phyloP scores from a whole-genome alignment of 2,113 vertebrate species.

The Nesogale talazaci region DNA sequence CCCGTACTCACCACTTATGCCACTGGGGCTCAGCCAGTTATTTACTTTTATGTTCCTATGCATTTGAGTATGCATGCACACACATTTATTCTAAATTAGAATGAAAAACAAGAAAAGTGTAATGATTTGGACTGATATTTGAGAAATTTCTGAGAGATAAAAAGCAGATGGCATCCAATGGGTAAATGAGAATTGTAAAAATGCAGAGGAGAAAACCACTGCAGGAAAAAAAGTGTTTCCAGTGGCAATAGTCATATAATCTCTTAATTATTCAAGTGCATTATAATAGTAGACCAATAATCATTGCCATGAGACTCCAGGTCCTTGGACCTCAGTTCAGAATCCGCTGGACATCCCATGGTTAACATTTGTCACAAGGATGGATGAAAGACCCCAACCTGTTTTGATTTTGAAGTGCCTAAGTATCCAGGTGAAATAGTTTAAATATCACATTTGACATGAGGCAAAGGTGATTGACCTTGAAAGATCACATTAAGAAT shows the following conservation, averaged over 20 bases:
- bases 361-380: not conserved
- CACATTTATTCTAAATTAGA: conserved; percentile 33
- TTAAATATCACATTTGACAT: not conserved
- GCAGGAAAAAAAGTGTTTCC: not conserved
- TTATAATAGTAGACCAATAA: not conserved
- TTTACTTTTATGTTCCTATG: no score
- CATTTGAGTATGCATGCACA: no score
- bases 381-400: not conserved
- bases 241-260: not conserved
- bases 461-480: not conserved
- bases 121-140: conserved; percentile 1
- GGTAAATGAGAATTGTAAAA: conserved; percentile 26
- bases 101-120: not conserved
- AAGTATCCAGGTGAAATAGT: not conserved
- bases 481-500: not conserved
- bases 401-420: not conserved
- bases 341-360: not conserved
- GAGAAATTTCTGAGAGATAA: conserved; percentile 19
- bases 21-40: no score
- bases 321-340: not conserved
- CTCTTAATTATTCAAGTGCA: conserved; percentile 7
- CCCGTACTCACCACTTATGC: no score
- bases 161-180: not conserved
- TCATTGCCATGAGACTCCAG: not conserved
- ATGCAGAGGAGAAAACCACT: not conserved